Evolutionary conservation across 1,140 invertebrate genomes (phyloP), one percentile per base, ranked within the genome.

Genomic region (Andrena cerasifolii): DNA sequence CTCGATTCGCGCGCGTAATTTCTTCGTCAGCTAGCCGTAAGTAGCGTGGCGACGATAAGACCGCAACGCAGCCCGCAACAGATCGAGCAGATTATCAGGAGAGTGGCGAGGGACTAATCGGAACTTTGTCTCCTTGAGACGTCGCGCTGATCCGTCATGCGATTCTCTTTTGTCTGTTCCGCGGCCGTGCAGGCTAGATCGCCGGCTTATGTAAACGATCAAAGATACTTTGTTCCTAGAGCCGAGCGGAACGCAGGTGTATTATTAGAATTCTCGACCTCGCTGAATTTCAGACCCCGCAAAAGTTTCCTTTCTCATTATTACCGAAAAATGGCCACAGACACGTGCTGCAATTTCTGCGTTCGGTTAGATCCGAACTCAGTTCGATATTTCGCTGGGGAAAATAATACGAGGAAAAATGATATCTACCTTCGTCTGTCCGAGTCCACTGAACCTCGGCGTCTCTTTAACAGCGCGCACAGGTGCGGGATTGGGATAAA

Each of bases 41-140:
- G 12, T 80, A 26, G 43, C 71, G 63, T 58, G 54, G 77, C 73
- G 43, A 33, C 61, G 80, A 82, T 81, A 82, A 62, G 28, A 28
- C 1, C 12, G 18, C 18, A 28, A 33, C 2, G 24, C 40, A 28
- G 49, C 18, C 51, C 51, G 18, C 47, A 33, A 56, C 54, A 49
- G 59, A 71, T 49, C 18, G 16, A 16, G 5, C 31, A 26, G 51
- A 78, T 67, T 56, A 75, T 43, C 62, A 28, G 26, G 43, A 43
- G 24, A 45, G 33, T 43, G 28, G 61, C 36, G 36, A 56, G 33
- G 10, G 14, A 31, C 10, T 43, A 56, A 82, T 78, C 82, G 68
- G 51, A 51, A 78, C 62, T 58, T 43, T 43, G 59, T 79, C 71
- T 59, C 78, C 78, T 79, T 79, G 78, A 75, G 47, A 79, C 33